Conservation (phyloP, 2,113 vertebrate species). For the Chroicocephalus ridibundus region DNA sequence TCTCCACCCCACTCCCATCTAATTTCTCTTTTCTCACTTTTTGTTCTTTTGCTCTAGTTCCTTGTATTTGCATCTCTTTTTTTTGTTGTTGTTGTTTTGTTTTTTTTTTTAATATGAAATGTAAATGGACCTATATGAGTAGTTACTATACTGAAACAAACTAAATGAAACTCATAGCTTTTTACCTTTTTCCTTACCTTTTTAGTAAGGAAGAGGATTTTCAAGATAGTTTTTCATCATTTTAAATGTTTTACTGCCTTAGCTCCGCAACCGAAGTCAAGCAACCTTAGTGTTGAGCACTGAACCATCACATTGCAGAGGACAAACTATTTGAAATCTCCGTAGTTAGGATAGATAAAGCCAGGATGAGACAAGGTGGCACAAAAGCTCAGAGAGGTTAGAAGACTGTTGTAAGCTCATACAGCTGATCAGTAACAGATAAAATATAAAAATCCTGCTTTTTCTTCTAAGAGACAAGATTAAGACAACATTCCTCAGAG, state of each 20-base stretch:
- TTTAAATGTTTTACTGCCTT: not conserved
- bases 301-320: not conserved
- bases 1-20: not conserved
- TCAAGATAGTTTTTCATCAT: not conserved
- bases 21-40: not conserved
- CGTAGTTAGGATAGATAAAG: not conserved
- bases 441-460: constrained; percentile 45
- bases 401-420: not conserved
- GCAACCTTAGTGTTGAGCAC: not conserved
- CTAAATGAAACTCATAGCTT: not conserved
- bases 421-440: constrained; percentile 28
- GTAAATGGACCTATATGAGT: not conserved
- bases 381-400: constrained; percentile 2
- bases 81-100: not conserved
- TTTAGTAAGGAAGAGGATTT: not conserved
- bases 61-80: not conserved
- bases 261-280: not conserved
- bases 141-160: not conserved
- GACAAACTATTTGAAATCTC: not conserved
- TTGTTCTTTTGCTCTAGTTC: not conserved
- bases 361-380: constrained; percentile 10
- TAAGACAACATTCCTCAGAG: constrained; percentile 37
- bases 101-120: not conserved
- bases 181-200: not conserved
- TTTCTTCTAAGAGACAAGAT: constrained; percentile 35